Evolutionary conservation across 2,113 vertebrate species (phyloP).

Genomic region (Thermophis baileyi): DNA sequence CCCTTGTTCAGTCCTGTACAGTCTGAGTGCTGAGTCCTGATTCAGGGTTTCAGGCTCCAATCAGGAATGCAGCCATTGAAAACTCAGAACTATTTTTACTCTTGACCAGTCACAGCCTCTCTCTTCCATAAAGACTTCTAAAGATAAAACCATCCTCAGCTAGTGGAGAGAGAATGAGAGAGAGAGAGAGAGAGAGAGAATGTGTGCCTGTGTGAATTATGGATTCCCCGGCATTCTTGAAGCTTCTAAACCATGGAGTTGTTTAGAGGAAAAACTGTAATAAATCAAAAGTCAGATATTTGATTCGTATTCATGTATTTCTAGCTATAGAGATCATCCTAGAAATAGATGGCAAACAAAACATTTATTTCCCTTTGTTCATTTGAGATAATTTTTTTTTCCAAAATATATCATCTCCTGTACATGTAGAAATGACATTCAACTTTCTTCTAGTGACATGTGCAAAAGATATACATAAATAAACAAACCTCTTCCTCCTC

Average conservation of each 20-base stretch:
- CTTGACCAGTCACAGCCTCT: constrained; percentile 58
- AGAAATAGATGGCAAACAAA: neutral
- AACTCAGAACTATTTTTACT: constrained; percentile 66
- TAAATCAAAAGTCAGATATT: constrained; percentile 52
- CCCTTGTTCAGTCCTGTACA: constrained; percentile 11
- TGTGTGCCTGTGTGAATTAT: constrained; percentile 3
- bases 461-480: neutral
- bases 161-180: neutral
- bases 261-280: constrained; percentile 61
- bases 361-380: neutral
- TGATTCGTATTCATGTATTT: constrained; percentile 48
- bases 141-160: constrained; percentile 50
- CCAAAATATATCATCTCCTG: neutral
- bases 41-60: constrained; percentile 63
- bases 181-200: neutral
- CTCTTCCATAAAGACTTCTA: constrained; percentile 49
- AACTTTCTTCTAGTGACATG: neutral
- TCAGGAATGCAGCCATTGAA: constrained; percentile 66
- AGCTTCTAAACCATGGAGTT: constrained; percentile 28
- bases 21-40: constrained; percentile 46
- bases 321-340: constrained; percentile 47
- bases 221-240: constrained; percentile 41
- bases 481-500: neutral
- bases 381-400: neutral
- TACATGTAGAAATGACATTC: neutral